Conservation (phyloP, 1,140 invertebrate species). For the Octopus sinensis region DNA sequence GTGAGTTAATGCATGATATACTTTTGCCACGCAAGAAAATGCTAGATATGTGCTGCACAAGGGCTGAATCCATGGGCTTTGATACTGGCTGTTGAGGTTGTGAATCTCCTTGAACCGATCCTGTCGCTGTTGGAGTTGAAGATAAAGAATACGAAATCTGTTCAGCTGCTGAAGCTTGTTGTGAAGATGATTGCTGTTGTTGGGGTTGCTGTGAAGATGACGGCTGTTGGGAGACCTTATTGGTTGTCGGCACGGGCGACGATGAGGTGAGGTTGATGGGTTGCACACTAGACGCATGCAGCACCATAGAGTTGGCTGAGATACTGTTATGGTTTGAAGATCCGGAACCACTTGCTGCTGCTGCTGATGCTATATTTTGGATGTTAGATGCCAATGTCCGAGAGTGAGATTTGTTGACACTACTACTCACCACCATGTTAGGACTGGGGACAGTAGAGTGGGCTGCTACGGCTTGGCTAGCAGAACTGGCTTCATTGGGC, state of each 20-base stretch:
- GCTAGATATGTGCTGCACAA: constrained; percentile 25
- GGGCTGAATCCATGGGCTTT: constrained; percentile 4
- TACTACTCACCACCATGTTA: not conserved
- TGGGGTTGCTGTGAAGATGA: not conserved
- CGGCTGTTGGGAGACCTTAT: not conserved
- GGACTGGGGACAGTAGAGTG: not conserved
- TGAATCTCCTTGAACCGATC: not conserved
- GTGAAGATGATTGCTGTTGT: constrained; percentile 5
- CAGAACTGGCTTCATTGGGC: not conserved
- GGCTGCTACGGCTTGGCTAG: not conserved
- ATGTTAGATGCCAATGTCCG: not conserved
- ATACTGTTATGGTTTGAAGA: not conserved
- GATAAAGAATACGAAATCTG: not conserved
- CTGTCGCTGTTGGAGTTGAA: not conserved
- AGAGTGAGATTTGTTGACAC: not conserved
- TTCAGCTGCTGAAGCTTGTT: not conserved
- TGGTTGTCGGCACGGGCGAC: constrained; percentile 3
- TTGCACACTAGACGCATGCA: not conserved
- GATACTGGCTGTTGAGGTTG: not conserved
- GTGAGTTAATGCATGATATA: constrained; percentile 47
- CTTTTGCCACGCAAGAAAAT: constrained; percentile 47
- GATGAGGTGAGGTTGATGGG: constrained; percentile 14
- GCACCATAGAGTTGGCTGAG: not conserved
- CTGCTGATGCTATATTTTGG: not conserved
- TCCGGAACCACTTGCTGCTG: not conserved